These are phyloP conservation scores for Virgularia gustaviana DNA, from an alignment of 92 coral and sea anemone genomes.

Conservation along the genomic window DNA sequence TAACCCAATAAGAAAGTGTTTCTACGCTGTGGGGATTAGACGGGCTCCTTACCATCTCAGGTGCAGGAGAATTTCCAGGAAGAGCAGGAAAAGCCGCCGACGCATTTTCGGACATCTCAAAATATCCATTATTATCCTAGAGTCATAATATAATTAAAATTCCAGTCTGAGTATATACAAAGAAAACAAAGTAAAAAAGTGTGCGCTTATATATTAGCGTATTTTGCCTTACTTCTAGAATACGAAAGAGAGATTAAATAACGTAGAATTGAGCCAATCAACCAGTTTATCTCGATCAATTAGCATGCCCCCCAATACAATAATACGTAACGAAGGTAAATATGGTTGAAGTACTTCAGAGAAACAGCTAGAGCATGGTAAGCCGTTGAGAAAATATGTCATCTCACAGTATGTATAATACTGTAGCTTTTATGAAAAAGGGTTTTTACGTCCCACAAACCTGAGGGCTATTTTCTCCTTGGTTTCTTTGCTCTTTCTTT, in stretches of 20 bases:
- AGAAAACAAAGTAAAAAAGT: not conserved
- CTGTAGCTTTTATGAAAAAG: not conserved
- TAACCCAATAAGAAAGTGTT: too few relatives aligned
- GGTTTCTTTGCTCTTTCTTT: constrained; percentile 22
- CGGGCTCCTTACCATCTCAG: constrained; percentile 24
- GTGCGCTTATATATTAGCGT: not conserved
- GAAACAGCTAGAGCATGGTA: too few relatives aligned
- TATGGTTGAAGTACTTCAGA: too few relatives aligned
- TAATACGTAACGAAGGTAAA: too few relatives aligned
- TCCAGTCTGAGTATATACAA: too few relatives aligned
- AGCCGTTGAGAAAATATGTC: too few relatives aligned
- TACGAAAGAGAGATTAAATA: not conserved
- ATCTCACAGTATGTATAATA: not conserved
- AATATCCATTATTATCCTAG: too few relatives aligned
- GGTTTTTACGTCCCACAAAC: not conserved
- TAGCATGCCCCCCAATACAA: too few relatives aligned
- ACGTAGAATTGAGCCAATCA: too few relatives aligned
- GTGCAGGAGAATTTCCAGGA: constrained; percentile 56
- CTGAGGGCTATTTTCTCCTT: constrained; percentile 9
- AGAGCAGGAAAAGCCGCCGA: constrained; percentile 90
- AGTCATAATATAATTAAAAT: too few relatives aligned
- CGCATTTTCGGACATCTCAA: constrained; percentile 76
- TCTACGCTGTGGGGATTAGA: too few relatives aligned
- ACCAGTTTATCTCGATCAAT: too few relatives aligned
- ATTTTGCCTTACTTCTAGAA: not conserved